Percentiles rank a stretch among this genome's conserved stretches.
phyloP scores from a whole-genome alignment of 2,888 invertebrate species.

The Aspidiotus destructor region DNA sequence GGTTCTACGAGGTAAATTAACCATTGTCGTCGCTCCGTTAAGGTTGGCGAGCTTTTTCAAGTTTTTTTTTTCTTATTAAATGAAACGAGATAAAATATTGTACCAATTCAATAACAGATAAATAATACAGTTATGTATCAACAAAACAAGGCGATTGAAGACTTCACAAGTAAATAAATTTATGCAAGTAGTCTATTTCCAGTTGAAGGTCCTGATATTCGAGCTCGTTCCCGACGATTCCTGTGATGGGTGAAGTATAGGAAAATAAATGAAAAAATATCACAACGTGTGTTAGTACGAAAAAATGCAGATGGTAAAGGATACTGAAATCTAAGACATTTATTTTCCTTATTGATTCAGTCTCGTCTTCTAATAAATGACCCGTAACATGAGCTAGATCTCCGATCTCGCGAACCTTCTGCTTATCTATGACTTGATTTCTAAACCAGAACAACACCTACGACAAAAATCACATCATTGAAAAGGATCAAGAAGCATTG shows the following conservation, averaged over 20 bases:
- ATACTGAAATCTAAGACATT: slow-evolving; percentile 21
- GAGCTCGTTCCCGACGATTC: slow-evolving; percentile 5
- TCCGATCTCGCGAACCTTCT: slow-evolving; percentile 1
- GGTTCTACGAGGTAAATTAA: too few relatives aligned
- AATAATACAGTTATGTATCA: not conserved
- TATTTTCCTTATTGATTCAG: slow-evolving; percentile 7
- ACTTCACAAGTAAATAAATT: not conserved
- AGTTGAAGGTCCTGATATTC: slow-evolving; percentile 12
- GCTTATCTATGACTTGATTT: not conserved
- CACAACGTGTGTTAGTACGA: not conserved
- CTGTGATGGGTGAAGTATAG: not conserved
- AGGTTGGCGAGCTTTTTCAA: too few relatives aligned
- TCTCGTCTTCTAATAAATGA: not conserved
- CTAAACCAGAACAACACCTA: slow-evolving; percentile 18
- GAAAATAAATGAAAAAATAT: slow-evolving; percentile 8
- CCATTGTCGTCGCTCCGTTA: too few relatives aligned
- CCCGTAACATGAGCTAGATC: slow-evolving; percentile 18
- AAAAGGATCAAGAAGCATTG: too few relatives aligned
- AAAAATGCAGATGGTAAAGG: not conserved
- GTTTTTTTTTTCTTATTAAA: too few relatives aligned
- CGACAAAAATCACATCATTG: not conserved
- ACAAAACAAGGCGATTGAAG: not conserved
- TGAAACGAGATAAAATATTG: too few relatives aligned
- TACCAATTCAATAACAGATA: too few relatives aligned
- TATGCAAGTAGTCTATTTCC: slow-evolving; percentile 17